phyloP scores from a whole-genome alignment of 1,140 invertebrate genomes.

The Drosophila truncata region DNA sequence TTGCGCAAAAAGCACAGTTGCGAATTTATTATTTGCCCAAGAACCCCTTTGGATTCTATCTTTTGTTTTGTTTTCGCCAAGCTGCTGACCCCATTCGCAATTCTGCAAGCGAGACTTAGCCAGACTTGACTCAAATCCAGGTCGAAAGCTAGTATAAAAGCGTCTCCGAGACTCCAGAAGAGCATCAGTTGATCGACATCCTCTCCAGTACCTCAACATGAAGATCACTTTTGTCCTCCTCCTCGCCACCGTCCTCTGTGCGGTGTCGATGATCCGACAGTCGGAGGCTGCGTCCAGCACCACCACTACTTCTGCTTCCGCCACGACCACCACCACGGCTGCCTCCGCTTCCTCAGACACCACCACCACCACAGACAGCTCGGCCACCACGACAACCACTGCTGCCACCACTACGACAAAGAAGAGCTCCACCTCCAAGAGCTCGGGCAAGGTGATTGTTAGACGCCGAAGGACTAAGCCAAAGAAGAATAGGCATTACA shows the following conservation, averaged over 20 bases:
- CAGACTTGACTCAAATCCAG: background rate
- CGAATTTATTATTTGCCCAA: constrained; percentile 1
- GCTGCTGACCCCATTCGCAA: constrained; percentile 4
- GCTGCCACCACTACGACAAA: background rate
- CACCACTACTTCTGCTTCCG: constrained; percentile 5
- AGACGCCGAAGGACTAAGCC: background rate
- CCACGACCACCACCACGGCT: background rate
- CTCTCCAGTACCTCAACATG: constrained; percentile 1
- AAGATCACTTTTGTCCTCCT: constrained; percentile 8
- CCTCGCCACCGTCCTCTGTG: background rate
- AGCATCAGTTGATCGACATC: constrained; percentile 12
- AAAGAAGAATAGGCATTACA: rapidly evolving
- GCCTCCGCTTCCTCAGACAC: background rate
- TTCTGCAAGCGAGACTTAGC: background rate
- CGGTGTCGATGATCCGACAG: background rate
- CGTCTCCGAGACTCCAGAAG: too few species aligned
- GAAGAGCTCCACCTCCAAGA: background rate
- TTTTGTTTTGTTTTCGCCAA: background rate
- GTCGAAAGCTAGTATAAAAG: constrained; percentile 2
- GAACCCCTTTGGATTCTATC: background rate
- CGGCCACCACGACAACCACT: background rate
- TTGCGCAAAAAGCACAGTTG: background rate
- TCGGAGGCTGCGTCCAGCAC: background rate
- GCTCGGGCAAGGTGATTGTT: background rate
- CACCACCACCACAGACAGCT: background rate